Conservation (phyloP, 2,888 invertebrate genomes). For the Spodoptera picta region DNA sequence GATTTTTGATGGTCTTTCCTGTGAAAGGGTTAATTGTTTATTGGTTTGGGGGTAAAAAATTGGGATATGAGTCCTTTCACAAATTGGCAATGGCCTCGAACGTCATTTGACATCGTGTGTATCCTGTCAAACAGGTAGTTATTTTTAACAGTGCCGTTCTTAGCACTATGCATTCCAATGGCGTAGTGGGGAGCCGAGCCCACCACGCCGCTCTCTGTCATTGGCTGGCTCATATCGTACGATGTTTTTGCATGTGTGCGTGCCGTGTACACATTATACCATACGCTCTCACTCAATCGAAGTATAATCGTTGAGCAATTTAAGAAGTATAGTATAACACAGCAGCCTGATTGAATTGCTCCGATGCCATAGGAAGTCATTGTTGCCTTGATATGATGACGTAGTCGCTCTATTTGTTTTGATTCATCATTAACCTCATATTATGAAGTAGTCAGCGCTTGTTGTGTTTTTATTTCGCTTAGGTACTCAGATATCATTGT, state of each 20-base stretch:
- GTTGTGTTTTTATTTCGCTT: conserved; percentile 46
- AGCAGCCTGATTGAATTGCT: conserved; percentile 78
- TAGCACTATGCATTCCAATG: conserved; percentile 82
- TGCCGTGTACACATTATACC: conserved; percentile 63
- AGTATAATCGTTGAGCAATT: conserved; percentile 81
- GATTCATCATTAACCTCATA: conserved; percentile 64
- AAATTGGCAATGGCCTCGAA: conserved; percentile 79
- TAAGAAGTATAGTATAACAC: conserved; percentile 72
- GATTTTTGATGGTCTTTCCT: neutral
- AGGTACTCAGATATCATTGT: conserved; percentile 30
- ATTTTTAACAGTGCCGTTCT: conserved; percentile 86
- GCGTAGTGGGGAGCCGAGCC: conserved; percentile 86
- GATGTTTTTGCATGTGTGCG: conserved; percentile 81
- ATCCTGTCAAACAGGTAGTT: conserved; percentile 83
- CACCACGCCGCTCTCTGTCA: conserved; percentile 75
- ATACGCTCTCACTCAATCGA: conserved; percentile 74
- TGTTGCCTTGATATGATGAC: conserved; percentile 76
- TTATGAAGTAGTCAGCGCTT: conserved; percentile 33
- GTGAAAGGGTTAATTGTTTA: neutral
- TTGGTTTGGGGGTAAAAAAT: conserved; percentile 9
- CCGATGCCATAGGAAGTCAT: conserved; percentile 81
- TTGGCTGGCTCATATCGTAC: conserved; percentile 84
- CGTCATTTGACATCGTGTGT: conserved; percentile 70
- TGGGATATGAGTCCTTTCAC: conserved; percentile 51
- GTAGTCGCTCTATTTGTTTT: conserved; percentile 66